These are phyloP conservation scores for Leptobrachium leishanense DNA, from an alignment of 2,113 vertebrate genomes.

Conservation along the genomic window DNA sequence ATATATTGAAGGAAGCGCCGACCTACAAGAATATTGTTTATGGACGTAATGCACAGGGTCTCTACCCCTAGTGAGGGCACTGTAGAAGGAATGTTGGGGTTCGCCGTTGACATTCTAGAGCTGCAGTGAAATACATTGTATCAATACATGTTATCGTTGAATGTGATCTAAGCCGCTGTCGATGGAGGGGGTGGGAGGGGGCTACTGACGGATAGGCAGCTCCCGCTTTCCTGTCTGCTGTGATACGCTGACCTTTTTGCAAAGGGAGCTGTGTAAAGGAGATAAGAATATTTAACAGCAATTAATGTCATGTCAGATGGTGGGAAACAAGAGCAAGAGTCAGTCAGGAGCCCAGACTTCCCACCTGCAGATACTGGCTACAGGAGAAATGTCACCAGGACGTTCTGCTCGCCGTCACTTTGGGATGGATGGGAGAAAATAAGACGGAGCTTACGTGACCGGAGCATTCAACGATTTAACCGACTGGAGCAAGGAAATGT, in stretches of 20 bases:
- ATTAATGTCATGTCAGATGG: conserved; percentile 48
- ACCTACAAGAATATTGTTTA: too few relatives aligned
- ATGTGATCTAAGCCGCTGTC: too few relatives aligned
- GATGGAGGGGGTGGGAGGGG: conserved; percentile 8
- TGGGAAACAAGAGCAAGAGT: conserved; percentile 33
- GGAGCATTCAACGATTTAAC: background rate
- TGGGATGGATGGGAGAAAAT: conserved; percentile 4
- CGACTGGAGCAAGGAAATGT: background rate
- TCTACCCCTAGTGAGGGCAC: too few relatives aligned
- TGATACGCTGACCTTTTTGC: conserved; percentile 44
- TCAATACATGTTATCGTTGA: too few relatives aligned
- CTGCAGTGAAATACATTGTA: too few relatives aligned
- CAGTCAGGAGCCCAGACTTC: conserved; percentile 29
- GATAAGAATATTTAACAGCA: conserved; percentile 50
- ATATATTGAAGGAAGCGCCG: too few relatives aligned
- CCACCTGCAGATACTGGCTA: conserved; percentile 28
- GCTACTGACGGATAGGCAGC: conserved; percentile 41
- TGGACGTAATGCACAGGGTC: too few relatives aligned
- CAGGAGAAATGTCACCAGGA: conserved; percentile 19
- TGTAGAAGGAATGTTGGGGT: too few relatives aligned
- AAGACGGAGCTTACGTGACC: background rate
- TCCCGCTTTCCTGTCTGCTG: conserved; percentile 21
- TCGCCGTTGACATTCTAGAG: too few relatives aligned
- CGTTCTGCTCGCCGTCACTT: conserved; percentile 18
- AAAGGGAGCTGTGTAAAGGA: conserved; percentile 41